These are phyloP conservation scores for Sinodicranocentrus sp. DNA, from an alignment of 2,888 invertebrate species.

Conservation along the genomic window DNA sequence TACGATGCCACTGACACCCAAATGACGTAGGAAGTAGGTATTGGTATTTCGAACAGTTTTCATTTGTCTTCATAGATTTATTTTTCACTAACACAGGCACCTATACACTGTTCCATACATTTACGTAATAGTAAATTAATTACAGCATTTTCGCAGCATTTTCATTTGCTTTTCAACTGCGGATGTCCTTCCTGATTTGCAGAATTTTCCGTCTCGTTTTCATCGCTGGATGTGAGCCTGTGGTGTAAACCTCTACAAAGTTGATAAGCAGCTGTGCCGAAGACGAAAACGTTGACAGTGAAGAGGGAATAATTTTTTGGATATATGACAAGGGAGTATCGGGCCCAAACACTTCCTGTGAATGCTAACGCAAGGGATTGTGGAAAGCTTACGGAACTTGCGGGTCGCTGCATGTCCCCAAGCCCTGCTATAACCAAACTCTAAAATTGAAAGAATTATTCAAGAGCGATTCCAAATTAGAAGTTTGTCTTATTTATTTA, in stretches of 20 bases:
- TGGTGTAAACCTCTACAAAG: conserved; percentile 78
- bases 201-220: no score
- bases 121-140: no score
- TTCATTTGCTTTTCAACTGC: no score
- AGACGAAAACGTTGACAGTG: conserved; percentile 82
- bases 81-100: no score
- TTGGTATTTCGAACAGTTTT: no score
- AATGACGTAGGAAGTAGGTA: no score
- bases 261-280: conserved; percentile 80
- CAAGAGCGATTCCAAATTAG: not conserved
- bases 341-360: conserved; percentile 82
- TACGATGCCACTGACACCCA: no score
- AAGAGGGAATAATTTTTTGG: conserved; percentile 82
- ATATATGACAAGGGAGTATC: conserved; percentile 82
- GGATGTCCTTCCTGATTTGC: no score
- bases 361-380: conserved; percentile 80
- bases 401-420: conserved; percentile 81
- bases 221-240: no score
- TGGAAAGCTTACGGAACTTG: conserved; percentile 80
- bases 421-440: conserved; percentile 81
- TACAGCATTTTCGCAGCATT: no score
- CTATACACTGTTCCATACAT: no score
- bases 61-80: no score
- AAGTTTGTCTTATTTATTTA: not conserved
- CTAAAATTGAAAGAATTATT: conserved; percentile 75